Conservation (phyloP, 2,888 invertebrate genomes). For the Dynastes maya region DNA sequence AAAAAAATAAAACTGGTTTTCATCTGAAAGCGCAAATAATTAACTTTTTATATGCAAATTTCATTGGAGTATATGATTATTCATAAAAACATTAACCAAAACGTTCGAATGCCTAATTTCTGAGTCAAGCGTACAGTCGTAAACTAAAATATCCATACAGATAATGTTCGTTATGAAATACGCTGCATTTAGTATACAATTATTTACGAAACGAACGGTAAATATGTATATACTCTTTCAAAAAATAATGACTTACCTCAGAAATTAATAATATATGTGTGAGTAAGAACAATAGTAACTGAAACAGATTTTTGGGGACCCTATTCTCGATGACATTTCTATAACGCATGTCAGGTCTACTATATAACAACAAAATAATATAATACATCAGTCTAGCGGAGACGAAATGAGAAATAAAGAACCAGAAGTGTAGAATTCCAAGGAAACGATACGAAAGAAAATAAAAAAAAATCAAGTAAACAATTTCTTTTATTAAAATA, state of each 20-base stretch:
- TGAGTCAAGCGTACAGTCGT: no score
- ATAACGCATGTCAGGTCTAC: conserved; percentile 57
- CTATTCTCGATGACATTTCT: conserved; percentile 63
- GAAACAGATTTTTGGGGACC: conserved; percentile 59
- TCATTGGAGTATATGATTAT: no score
- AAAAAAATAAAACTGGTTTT: not conserved
- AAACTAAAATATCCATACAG: not conserved
- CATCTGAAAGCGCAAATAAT: no score
- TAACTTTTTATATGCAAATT: no score
- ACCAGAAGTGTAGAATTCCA: conserved; percentile 33
- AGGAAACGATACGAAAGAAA: conserved; percentile 53
- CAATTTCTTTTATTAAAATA: conserved; percentile 46
- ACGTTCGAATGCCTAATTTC: no score
- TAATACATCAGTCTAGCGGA: conserved; percentile 60
- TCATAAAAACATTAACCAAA: no score
- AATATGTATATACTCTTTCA: no score
- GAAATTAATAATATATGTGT: conserved; percentile 49
- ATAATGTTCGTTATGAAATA: not conserved
- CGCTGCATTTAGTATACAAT: not conserved
- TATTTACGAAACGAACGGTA: no score
- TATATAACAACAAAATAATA: conserved; percentile 53
- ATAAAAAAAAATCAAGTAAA: conserved; percentile 55
- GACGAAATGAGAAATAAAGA: conserved; percentile 57
- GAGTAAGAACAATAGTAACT: conserved; percentile 51
- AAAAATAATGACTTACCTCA: no score